These are phyloP conservation scores for Tadarida brasiliensis DNA, from an alignment of 2,797 vertebrate species.

Conservation along the genomic window DNA sequence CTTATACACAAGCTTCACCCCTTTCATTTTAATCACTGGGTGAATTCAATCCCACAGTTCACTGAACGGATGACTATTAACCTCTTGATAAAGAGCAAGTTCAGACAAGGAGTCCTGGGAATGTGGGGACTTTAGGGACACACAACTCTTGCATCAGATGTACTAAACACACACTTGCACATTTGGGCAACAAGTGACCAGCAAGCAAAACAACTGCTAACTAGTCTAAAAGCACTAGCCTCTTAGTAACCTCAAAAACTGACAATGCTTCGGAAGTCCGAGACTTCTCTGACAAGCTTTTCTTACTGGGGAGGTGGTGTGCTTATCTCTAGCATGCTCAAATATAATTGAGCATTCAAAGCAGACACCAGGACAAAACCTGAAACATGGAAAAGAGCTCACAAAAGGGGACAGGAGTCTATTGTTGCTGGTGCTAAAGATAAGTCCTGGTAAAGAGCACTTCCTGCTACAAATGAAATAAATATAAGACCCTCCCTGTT, in stretches of 20 bases:
- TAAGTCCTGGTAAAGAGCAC: not conserved
- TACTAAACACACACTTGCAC: constrained; percentile 22
- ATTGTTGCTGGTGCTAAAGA: not conserved
- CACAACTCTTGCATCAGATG: not conserved
- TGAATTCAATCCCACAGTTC: constrained; percentile 31
- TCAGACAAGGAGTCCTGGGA: constrained; percentile 8
- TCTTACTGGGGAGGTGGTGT: not conserved
- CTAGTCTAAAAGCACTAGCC: not conserved
- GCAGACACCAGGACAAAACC: not conserved
- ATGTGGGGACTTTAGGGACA: not conserved
- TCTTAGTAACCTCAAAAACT: constrained; percentile 33
- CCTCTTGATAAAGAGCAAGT: constrained; percentile 43
- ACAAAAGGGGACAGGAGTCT: not conserved
- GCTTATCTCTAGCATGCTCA: not conserved
- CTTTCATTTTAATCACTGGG: constrained; percentile 29
- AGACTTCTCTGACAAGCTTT: not conserved
- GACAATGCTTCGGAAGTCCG: not conserved
- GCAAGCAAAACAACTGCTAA: constrained; percentile 22
- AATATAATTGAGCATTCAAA: not conserved
- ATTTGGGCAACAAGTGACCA: not conserved
- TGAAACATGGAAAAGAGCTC: not conserved
- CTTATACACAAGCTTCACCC: not conserved
- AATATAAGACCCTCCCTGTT: not conserved
- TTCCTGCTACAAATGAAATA: constrained; percentile 27
- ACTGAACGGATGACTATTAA: not conserved